Conservation (phyloP, 2,797 vertebrate species). For the Carcharodon carcharias region DNA sequence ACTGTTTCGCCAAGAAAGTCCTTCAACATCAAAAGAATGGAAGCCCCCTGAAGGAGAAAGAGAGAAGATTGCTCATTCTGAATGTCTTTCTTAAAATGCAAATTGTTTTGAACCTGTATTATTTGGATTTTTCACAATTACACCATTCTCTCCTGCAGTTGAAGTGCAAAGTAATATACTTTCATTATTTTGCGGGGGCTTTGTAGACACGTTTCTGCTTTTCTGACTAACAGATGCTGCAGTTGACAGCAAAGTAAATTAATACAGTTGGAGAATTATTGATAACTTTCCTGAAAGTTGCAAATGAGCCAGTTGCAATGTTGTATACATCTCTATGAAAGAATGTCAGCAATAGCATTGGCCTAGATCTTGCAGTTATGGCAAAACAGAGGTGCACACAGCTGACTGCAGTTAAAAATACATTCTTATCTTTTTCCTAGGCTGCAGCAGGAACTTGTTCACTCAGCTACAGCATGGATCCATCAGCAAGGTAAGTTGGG, state of each 20-base stretch:
- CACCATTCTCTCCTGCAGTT: background rate
- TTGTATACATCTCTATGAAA: background rate
- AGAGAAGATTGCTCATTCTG: background rate
- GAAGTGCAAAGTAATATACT: background rate
- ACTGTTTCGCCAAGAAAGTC: constrained; percentile 65
- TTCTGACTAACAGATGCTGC: background rate
- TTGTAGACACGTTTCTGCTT: background rate
- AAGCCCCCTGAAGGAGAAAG: constrained; percentile 68
- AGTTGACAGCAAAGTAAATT: background rate
- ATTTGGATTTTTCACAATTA: background rate
- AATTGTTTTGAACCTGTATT: background rate
- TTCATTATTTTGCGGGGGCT: background rate
- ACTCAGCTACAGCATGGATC: background rate
- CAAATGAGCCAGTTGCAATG: background rate
- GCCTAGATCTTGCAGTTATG: background rate
- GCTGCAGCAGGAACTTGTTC: background rate
- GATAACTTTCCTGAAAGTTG: background rate
- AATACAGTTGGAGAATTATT: background rate
- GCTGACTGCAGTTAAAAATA: background rate
- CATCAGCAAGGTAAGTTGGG: background rate
- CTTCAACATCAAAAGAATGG: constrained; percentile 85
- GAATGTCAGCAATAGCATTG: background rate
- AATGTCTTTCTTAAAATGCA: constrained; percentile 5
- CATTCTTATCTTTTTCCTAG: background rate
- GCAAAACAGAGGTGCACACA: background rate